Evolutionary conservation across 2,113 vertebrate species (phyloP).

Genomic region (Ia io): DNA sequence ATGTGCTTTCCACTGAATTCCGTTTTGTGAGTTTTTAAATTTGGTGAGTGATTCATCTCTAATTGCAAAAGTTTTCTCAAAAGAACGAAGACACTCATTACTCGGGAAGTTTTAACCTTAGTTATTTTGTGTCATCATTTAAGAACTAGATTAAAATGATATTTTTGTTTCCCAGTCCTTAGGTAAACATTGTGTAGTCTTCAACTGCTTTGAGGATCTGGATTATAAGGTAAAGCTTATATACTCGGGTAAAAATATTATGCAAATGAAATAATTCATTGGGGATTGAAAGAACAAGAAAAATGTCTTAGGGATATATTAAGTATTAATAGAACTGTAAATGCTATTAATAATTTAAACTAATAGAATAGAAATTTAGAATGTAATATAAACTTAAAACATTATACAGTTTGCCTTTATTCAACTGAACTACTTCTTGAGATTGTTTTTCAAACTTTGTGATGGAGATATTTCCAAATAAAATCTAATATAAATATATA

Average conservation of each 20-base stretch:
- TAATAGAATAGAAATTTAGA: not conserved
- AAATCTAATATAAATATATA: not conserved
- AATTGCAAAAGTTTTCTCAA: not conserved
- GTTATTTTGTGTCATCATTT: not conserved
- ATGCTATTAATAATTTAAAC: conserved; percentile 9
- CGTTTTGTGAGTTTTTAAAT: conserved; percentile 6
- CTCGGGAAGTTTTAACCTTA: not conserved
- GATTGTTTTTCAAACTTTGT: conserved; percentile 12
- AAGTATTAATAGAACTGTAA: not conserved
- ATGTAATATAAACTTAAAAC: not conserved
- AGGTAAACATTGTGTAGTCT: conserved; percentile 82
- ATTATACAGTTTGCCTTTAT: conserved; percentile 8
- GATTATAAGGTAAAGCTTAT: conserved; percentile 81
- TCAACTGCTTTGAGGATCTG: conserved; percentile 81
- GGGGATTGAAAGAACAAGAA: not conserved
- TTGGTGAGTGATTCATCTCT: not conserved
- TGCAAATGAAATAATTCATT: not conserved
- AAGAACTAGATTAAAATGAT: conserved; percentile 51
- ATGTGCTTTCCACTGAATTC: not conserved
- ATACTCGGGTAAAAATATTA: not conserved
- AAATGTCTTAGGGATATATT: not conserved
- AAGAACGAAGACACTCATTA: conserved; percentile 34
- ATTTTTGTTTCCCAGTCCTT: conserved; percentile 73
- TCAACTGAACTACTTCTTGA: not conserved
- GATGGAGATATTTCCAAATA: not conserved